Percentiles rank a stretch among this genome's conserved stretches.
Evolutionary conservation across 2,888 invertebrate genomes (phyloP).

Genomic region (Thysanoteuthis rhombus): DNA sequence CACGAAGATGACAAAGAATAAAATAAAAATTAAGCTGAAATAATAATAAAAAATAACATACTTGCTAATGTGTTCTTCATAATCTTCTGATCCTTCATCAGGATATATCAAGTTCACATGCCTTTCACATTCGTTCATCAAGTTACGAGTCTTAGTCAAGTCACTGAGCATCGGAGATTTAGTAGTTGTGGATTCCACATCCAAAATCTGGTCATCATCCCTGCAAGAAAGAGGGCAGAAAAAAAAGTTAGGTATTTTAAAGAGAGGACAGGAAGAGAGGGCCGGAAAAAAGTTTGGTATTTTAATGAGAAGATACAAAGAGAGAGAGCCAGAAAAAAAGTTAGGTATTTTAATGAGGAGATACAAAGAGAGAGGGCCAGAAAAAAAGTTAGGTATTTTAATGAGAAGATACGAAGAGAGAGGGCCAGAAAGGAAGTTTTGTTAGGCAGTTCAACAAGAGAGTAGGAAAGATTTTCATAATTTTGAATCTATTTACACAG

Average conservation of each 20-base stretch:
- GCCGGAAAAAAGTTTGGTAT: no score
- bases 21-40: background rate
- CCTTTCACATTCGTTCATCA: slow-evolving; percentile 80
- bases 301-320: background rate
- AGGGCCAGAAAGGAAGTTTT: no score
- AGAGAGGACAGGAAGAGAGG: background rate
- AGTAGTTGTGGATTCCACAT: slow-evolving; percentile 32
- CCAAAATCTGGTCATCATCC: slow-evolving; percentile 38
- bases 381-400: background rate
- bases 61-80: slow-evolving; percentile 78
- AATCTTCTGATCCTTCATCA: slow-evolving; percentile 73
- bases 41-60: slow-evolving; percentile 63
- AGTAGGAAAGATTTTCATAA: no score
- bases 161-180: slow-evolving; percentile 47
- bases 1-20: no score
- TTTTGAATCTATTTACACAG: slow-evolving; percentile 21
- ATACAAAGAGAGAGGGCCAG: no score
- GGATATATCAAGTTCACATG: slow-evolving; percentile 75
- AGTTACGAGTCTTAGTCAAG: slow-evolving; percentile 71
- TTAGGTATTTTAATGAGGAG: background rate
- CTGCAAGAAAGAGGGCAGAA: background rate
- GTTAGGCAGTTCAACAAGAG: no score
- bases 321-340: background rate
- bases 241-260: background rate
- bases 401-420: no score